phyloP scores from a whole-genome alignment of 2,113 vertebrate genomes.

The Pipa parva region DNA sequence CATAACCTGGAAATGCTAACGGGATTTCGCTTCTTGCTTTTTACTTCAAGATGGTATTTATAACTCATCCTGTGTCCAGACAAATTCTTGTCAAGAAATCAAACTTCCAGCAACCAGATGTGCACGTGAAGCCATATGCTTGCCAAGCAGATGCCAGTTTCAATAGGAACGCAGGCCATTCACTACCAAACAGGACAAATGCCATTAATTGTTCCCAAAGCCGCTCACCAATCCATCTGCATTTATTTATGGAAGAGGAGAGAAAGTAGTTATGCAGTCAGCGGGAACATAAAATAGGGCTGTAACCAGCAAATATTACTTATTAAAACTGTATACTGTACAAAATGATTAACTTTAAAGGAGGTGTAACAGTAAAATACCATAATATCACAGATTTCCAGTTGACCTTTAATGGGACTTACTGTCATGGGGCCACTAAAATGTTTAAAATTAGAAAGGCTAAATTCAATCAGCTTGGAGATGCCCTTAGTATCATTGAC shows the following conservation, averaged over 20 bases:
- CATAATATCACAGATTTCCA: no score
- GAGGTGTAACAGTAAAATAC: no score
- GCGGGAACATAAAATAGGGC: no score
- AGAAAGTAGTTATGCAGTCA: no score
- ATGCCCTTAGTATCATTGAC: no score
- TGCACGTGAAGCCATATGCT: not conserved
- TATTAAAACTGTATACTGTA: no score
- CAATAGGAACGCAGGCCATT: not conserved
- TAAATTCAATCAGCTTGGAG: no score
- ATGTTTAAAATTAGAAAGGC: no score
- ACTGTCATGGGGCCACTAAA: no score
- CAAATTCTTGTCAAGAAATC: not conserved
- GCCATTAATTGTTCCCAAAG: not conserved
- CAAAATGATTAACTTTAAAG: no score
- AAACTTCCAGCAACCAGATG: not conserved
- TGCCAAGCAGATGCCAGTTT: not conserved
- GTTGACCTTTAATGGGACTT: no score
- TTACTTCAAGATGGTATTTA: not conserved
- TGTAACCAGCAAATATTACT: no score
- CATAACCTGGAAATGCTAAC: slow-evolving; percentile 2
- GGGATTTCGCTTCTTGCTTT: not conserved
- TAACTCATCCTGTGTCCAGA: not conserved
- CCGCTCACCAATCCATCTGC: not conserved
- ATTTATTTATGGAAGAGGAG: not conserved
- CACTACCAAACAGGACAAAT: not conserved